Base-by-base conservation (phyloP, 64 coral and sea anemone species). In the Orbicella faveolata region DNA sequence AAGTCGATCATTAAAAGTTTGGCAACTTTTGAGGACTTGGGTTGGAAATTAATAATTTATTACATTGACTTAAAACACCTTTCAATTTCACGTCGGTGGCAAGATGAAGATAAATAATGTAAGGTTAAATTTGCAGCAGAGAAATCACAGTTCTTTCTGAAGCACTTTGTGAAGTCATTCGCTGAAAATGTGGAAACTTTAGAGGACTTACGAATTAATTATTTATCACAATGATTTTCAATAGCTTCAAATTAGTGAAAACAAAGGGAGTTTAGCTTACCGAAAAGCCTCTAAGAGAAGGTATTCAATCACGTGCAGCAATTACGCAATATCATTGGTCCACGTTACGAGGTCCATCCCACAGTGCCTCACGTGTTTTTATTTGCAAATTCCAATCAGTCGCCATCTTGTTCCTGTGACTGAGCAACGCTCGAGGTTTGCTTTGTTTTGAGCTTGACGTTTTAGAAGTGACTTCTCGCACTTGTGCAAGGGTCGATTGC, bases 341-440 rank as follows among this genome's bases (percentile, higher is more conserved):
- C 75, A 87, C 20, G 64, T 34, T 72, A 34, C 23, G 37, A 55
- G 14, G 19, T 73, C 61, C 25, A 80, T 92, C 90, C 90, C 90
- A 92, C 21, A 75, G 76, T 92, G 68, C 90, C 90, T 66, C 63
- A 18, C 36, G 75, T 75, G 68, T 73, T 76, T 73, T 83, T 91
- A 85, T 91, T 92, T 39, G 83, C 35, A 51, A 61, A 53, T 69
- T 65, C 63, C 54, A 74, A 68, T 87, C 90, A 86, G 59, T 65
- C 79, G 83, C 90, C 90, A 92, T 92, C 33, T 92, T 92, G 61
- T 87, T 92, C 90, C 90, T 80, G 90, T 92, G 80, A 48, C 55
- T 85, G 82, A 85, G 82, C 82, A 85, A 85, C 82, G 82, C 39
- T 26, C 63, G 68, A 85, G 82, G 82, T 85, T 85, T 85, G 82